A percentile compares a stretch with the other conserved stretches of the same genome.
Conservation (phyloP, 2,888 invertebrate species). For the Steinernema carpocapsae region DNA sequence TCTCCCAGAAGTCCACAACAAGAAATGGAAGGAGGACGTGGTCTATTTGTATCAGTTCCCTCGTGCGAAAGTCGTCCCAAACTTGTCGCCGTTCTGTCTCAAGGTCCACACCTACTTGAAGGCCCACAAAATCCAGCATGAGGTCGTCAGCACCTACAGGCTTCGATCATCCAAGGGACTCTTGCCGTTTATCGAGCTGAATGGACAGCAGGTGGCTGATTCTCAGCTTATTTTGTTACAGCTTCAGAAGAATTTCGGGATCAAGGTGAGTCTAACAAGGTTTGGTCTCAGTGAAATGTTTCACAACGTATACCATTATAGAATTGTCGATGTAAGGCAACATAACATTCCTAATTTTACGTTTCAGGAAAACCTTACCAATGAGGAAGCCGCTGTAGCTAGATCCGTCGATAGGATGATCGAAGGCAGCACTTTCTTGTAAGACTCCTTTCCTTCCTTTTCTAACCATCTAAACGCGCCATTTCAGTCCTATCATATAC, state of each 20-base stretch:
- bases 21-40: slow-evolving; percentile 44
- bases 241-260: slow-evolving; percentile 38
- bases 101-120: slow-evolving; percentile 60
- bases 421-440: slow-evolving; percentile 91
- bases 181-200: slow-evolving; percentile 40
- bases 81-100: slow-evolving; percentile 59
- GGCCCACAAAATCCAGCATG: slow-evolving; percentile 55
- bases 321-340: no score
- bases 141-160: slow-evolving; percentile 43
- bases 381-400: slow-evolving; percentile 84
- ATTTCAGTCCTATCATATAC: slow-evolving; percentile 47
- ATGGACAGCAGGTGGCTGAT: slow-evolving; percentile 40
- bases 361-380: slow-evolving; percentile 78
- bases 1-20: slow-evolving; percentile 18
- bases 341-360: no score
- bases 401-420: slow-evolving; percentile 93
- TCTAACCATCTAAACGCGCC: no score
- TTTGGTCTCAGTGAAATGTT: no score
- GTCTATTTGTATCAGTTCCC: slow-evolving; percentile 63
- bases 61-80: slow-evolving; percentile 51
- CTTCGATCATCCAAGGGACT: slow-evolving; percentile 36
- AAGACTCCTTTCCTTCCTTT: no score
- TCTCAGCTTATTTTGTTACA: slow-evolving; percentile 37
- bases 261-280: no score
- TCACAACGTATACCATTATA: no score